These are phyloP conservation scores for Homalodisca vitripennis DNA, from an alignment of 1,140 invertebrate species.

Conservation along the genomic window DNA sequence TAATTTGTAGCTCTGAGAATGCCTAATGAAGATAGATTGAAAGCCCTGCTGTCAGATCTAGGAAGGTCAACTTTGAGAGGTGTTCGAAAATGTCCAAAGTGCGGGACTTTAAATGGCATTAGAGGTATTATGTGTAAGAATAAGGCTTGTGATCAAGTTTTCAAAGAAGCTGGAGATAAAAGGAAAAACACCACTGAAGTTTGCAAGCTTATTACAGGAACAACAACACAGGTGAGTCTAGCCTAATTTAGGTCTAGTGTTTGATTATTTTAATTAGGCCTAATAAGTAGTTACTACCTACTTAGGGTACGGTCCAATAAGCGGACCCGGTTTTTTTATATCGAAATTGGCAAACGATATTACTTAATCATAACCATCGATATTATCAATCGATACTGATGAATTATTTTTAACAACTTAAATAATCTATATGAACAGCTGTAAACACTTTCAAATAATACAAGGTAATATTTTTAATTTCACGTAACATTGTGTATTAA, in stretches of 20 bases:
- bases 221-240: conserved; percentile 32
- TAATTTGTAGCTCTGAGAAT: conserved; percentile 6
- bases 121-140: conserved; percentile 74
- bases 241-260: background rate
- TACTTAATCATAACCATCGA: too few relatives aligned
- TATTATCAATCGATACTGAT: too few relatives aligned
- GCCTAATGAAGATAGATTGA: conserved; percentile 35
- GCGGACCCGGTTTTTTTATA: too few relatives aligned
- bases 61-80: conserved; percentile 69
- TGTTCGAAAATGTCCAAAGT: conserved; percentile 74
- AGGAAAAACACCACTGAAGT: conserved; percentile 65
- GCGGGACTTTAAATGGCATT: conserved; percentile 75
- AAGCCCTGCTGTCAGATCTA: conserved; percentile 50
- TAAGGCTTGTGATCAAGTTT: conserved; percentile 68
- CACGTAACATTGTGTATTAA: too few relatives aligned
- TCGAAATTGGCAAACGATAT: too few relatives aligned
- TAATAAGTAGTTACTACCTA: too few relatives aligned
- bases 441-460: too few relatives aligned
- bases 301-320: too few relatives aligned
- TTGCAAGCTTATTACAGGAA: conserved; percentile 46
- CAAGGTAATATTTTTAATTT: too few relatives aligned
- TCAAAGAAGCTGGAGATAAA: conserved; percentile 64
- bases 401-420: too few relatives aligned
- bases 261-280: background rate
- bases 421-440: too few relatives aligned